Evolutionary conservation across 2,888 invertebrate species (phyloP), one percentile per base, ranked within the genome.

Genomic region (Diplolepis rosae): DNA sequence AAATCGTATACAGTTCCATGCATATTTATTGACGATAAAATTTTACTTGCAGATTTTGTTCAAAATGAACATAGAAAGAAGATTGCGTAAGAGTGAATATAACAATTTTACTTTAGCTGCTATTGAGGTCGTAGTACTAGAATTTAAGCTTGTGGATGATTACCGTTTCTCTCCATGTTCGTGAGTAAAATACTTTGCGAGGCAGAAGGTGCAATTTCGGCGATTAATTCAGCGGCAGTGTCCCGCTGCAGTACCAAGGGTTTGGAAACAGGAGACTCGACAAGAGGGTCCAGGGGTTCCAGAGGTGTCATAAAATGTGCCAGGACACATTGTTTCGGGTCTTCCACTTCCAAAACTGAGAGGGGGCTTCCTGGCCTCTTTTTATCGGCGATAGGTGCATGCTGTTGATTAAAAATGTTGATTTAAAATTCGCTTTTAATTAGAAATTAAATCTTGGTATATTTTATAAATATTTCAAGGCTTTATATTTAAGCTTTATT

Each of bases 261-360:
- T 88, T 94, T 94, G 27, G 95, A 92, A 70, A 96, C 90, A 0
- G 96, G 96, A 4, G 96, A 95, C 89, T 96, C 96, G 82, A 96
- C 89, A 68, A 95, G 91, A 5, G 96, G 96, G 88, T 96, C 96
- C 78, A 96, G 93, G 1, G 96, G 93, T 87, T 96, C 96, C 84
- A 96, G 87, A 0, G 95, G 95, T 81, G 96, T 95, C 96, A 96
- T 96, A 79, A 97, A 91, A 87, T 97, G 96, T 66, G 96, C 95
- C 75, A 96, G 90, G 83, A 96, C 94, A 89, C 95, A 96, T 78
- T 95, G 91, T 89, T 96, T 96, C 2, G 96, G 96, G 89, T 97
- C 96, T 70, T 96, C 95, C 72, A 96, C 94, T 89, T 95, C 95
- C 61, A 95, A 90, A 61, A 95, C 93, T 82, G 94, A 95, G 66